phyloP scores from a whole-genome alignment of 1,140 invertebrate species.

The Lepidurus apus region DNA sequence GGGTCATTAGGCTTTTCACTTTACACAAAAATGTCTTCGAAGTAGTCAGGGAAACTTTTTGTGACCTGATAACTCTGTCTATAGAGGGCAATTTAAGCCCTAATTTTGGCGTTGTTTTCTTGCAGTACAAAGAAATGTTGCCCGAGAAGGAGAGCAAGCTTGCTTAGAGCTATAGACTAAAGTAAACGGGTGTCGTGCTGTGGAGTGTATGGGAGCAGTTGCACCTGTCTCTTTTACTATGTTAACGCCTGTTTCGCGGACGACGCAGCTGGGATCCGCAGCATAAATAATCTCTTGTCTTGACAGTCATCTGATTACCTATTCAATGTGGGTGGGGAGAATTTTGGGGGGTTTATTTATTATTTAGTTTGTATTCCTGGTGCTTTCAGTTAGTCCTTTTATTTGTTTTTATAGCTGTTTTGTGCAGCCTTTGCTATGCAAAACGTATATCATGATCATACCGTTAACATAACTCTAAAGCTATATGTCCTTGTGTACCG shows the following conservation, averaged over 20 bases:
- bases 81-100: neutral
- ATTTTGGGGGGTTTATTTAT: neutral
- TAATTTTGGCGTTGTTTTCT: neutral
- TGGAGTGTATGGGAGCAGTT: neutral
- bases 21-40: no score
- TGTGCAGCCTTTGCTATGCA: neutral
- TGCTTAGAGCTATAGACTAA: neutral
- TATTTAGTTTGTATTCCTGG: neutral
- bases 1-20: no score
- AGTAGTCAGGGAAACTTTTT: no score
- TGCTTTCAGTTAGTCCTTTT: neutral
- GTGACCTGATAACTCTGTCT: no score
- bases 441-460: no score
- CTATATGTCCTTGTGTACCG: no score
- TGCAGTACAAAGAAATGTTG: neutral
- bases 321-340: constrained; percentile 2
- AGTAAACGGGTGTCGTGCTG: neutral
- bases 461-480: no score
- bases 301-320: constrained; percentile 15
- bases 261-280: neutral
- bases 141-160: neutral
- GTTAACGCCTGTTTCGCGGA: constrained; percentile 4
- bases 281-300: constrained; percentile 19
- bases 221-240: constrained; percentile 6
- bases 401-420: neutral